These are phyloP conservation scores for Pristionchus entomophagus DNA, from an alignment of 2,888 invertebrate genomes.

Conservation along the genomic window DNA sequence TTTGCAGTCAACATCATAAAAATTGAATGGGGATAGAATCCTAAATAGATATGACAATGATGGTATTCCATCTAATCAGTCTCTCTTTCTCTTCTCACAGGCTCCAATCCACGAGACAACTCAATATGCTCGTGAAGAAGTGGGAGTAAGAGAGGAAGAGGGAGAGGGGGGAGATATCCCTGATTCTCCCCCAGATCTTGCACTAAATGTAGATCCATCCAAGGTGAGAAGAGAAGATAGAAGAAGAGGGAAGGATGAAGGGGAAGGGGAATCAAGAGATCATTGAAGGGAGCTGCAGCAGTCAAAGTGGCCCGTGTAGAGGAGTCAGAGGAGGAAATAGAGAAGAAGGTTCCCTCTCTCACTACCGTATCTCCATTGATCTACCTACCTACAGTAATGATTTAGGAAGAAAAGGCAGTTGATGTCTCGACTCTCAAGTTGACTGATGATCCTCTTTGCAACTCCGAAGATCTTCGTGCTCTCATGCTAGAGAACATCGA, in stretches of 20 bases:
- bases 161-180: background rate
- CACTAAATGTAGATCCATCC: constrained; percentile 13
- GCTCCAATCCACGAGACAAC: constrained; percentile 20
- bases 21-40: background rate
- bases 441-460: constrained; percentile 74
- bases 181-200: constrained; percentile 11
- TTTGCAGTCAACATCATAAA: background rate
- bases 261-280: background rate
- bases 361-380: background rate
- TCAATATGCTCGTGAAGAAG: background rate
- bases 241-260: background rate
- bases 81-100: no score
- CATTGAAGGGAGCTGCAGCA: constrained; percentile 43
- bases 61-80: background rate
- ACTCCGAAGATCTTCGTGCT: constrained; percentile 71
- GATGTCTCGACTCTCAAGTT: constrained; percentile 67
- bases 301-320: constrained; percentile 35
- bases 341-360: background rate
- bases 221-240: background rate
- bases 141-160: background rate
- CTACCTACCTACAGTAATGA: constrained; percentile 49
- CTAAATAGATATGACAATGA: no score
- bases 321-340: constrained; percentile 20
- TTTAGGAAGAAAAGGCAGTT: constrained; percentile 59
- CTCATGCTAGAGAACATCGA: constrained; percentile 72